These are phyloP conservation scores for Gracilinanus agilis DNA, from an alignment of 2,113 vertebrate species.

Conservation along the genomic window DNA sequence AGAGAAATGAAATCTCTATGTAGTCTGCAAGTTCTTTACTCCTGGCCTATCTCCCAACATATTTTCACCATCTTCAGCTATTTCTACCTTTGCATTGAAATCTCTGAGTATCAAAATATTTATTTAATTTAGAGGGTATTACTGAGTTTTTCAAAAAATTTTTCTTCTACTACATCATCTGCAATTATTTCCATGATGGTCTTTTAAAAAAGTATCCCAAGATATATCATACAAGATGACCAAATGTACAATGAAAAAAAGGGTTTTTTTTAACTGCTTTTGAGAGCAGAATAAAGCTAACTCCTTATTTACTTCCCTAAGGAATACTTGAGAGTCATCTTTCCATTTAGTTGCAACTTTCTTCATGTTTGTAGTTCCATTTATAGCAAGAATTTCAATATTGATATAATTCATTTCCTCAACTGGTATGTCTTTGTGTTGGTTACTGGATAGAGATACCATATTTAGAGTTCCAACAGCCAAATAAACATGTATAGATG, in stretches of 20 bases:
- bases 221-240: not conserved
- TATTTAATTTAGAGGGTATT: not conserved
- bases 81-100: not conserved
- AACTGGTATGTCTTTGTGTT: not conserved
- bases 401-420: not conserved
- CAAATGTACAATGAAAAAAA: not conserved
- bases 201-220: not conserved
- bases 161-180: not conserved
- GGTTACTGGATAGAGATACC: not conserved
- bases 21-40: not conserved
- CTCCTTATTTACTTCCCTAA: not conserved
- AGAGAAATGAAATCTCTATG: not conserved
- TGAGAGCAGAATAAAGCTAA: not conserved
- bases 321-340: not conserved
- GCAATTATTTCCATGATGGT: not conserved
- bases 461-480: not conserved
- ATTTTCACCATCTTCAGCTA: not conserved
- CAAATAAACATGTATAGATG: not conserved
- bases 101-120: not conserved
- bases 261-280: not conserved
- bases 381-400: not conserved
- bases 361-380: not conserved
- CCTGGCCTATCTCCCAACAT: not conserved
- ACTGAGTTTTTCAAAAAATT: not conserved
- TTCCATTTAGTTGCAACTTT: not conserved